phyloP scores from a whole-genome alignment of 2,113 vertebrate species.

The Glareola pratincola region DNA sequence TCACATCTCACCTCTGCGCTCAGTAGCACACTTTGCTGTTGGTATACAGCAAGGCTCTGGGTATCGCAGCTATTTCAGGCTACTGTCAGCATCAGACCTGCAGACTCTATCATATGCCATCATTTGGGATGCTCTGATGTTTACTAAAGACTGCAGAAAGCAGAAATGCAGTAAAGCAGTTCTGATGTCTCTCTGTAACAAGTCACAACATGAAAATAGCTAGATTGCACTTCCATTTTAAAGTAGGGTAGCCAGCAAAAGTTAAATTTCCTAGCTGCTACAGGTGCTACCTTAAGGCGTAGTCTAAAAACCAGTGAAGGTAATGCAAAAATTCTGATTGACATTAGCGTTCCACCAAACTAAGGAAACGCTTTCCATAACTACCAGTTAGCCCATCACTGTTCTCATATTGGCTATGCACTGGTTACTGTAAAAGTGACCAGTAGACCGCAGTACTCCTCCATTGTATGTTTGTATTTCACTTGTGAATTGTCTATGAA shows the following conservation, averaged over 20 bases:
- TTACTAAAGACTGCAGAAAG: background rate
- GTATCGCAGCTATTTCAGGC: background rate
- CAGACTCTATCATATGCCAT: background rate
- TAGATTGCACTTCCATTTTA: background rate
- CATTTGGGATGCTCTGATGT: background rate
- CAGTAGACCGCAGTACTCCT: background rate
- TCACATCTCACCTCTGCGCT: background rate
- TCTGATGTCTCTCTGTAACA: background rate
- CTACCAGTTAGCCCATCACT: background rate
- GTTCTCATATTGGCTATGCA: background rate
- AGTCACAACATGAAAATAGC: background rate
- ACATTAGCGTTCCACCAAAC: background rate
- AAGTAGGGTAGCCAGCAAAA: background rate
- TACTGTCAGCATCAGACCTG: background rate
- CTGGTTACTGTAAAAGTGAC: background rate
- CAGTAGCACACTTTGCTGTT: background rate
- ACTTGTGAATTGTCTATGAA: background rate
- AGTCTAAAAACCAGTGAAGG: background rate
- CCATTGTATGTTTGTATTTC: background rate
- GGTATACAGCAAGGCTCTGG: background rate
- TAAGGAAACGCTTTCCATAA: background rate
- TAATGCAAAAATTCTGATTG: background rate
- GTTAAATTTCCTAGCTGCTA: background rate
- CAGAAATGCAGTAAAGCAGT: background rate
- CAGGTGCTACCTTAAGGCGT: background rate